Evolutionary conservation across 2,888 invertebrate genomes (phyloP).

Genomic region (Machimus atricapillus): DNA sequence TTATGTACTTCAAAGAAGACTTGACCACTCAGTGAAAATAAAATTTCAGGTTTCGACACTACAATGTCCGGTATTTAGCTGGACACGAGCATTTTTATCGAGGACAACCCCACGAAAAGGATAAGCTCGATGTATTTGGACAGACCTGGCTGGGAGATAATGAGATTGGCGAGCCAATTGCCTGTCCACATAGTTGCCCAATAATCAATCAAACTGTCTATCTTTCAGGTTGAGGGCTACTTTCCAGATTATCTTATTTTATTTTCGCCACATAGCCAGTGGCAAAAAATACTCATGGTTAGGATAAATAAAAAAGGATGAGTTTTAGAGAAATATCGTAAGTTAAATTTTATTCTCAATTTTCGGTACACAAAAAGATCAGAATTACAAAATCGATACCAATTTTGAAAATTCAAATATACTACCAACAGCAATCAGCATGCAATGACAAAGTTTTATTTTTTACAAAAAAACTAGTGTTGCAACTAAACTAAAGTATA

Average conservation of each 20-base stretch:
- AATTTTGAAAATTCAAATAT: too few relatives aligned
- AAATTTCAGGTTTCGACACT: neutral
- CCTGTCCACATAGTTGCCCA: slow-evolving; percentile 61
- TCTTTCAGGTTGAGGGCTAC: neutral
- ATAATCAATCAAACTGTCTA: slow-evolving; percentile 61
- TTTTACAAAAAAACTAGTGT: too few relatives aligned
- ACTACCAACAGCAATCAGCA: too few relatives aligned
- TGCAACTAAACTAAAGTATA: too few relatives aligned
- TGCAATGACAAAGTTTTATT: too few relatives aligned
- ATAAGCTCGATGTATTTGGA: neutral
- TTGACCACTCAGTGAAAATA: neutral
- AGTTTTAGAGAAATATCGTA: too few relatives aligned
- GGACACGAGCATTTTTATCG: neutral
- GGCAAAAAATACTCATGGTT: neutral
- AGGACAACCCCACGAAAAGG: neutral
- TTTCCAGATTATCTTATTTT: slow-evolving; percentile 9
- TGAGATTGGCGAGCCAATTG: slow-evolving; percentile 59
- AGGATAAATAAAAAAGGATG: too few relatives aligned
- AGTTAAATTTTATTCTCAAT: too few relatives aligned
- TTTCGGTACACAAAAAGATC: too few relatives aligned
- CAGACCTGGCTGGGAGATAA: slow-evolving; percentile 48
- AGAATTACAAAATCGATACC: too few relatives aligned
- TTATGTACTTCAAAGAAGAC: neutral
- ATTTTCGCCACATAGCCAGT: neutral
- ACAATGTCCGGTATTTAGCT: neutral